phyloP scores from a whole-genome alignment of 2,888 invertebrate genomes.

The Cephus nigrinus region DNA sequence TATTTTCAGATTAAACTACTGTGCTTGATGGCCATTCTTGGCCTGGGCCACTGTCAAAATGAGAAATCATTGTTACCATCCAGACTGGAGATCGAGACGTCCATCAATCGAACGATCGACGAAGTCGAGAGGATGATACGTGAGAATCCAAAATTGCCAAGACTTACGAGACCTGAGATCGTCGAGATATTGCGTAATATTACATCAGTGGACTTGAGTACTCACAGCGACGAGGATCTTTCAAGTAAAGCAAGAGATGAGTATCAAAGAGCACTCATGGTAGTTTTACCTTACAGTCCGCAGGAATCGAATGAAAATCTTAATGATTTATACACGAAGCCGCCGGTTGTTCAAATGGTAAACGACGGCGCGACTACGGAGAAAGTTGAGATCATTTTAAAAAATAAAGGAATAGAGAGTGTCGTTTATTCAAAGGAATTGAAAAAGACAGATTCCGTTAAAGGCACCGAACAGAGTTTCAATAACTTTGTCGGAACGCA shows the following conservation, averaged over 20 bases:
- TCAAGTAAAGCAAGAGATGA: slow-evolving; percentile 60
- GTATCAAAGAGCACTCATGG: slow-evolving; percentile 71
- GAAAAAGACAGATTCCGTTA: slow-evolving; percentile 27
- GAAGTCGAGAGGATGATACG: slow-evolving; percentile 76
- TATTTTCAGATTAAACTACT: slow-evolving; percentile 47
- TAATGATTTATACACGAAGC: slow-evolving; percentile 75
- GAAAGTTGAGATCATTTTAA: slow-evolving; percentile 3
- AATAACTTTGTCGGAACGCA: slow-evolving; percentile 21
- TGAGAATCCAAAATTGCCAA: slow-evolving; percentile 73
- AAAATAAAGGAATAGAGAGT: slow-evolving; percentile 6
- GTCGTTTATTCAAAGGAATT: slow-evolving; percentile 14
- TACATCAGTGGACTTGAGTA: slow-evolving; percentile 43
- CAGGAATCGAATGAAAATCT: slow-evolving; percentile 70
- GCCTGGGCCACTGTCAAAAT: slow-evolving; percentile 41
- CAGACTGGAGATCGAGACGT: slow-evolving; percentile 52
- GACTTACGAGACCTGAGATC: slow-evolving; percentile 75
- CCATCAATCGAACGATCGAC: slow-evolving; percentile 70
- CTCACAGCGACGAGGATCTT: slow-evolving; percentile 47
- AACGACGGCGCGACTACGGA: slow-evolving; percentile 40
- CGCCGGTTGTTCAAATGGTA: slow-evolving; percentile 73
- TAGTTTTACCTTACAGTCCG: slow-evolving; percentile 75
- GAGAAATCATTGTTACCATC: slow-evolving; percentile 46
- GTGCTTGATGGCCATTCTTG: slow-evolving; percentile 47
- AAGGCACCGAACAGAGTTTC: slow-evolving; percentile 12
- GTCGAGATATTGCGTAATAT: slow-evolving; percentile 76